Evolutionary conservation across 2,888 invertebrate genomes (phyloP).

Genomic region (Hydroisotoma schaefferi): DNA sequence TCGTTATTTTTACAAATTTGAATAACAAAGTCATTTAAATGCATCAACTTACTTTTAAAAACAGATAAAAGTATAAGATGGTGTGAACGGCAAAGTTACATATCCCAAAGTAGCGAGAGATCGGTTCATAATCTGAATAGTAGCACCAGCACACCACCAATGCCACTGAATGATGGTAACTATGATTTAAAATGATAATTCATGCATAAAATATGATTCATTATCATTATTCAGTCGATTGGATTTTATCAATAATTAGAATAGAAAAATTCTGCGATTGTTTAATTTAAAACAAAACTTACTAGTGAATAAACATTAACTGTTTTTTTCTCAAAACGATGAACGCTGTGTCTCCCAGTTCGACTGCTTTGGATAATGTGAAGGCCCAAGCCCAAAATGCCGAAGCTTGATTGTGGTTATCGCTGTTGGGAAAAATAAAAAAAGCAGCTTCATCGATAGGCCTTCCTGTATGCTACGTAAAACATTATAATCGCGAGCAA

Average conservation of each 20-base stretch:
- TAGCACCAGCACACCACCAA: slow-evolving; percentile 91
- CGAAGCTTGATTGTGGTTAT: slow-evolving; percentile 27
- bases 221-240: background rate
- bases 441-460: too few relatives aligned
- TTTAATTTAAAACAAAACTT: slow-evolving; percentile 7
- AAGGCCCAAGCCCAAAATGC: slow-evolving; percentile 74
- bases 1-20: background rate
- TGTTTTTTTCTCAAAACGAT: slow-evolving; percentile 89
- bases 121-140: slow-evolving; percentile 79
- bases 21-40: background rate
- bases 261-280: too few relatives aligned
- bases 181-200: slow-evolving; percentile 3
- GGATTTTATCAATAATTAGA: too few relatives aligned
- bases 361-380: slow-evolving; percentile 91
- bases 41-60: slow-evolving; percentile 54
- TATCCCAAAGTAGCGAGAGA: slow-evolving; percentile 88
- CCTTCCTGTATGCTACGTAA: too few relatives aligned
- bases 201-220: background rate
- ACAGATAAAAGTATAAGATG: slow-evolving; percentile 89
- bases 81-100: slow-evolving; percentile 92
- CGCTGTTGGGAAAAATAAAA: slow-evolving; percentile 10
- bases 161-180: slow-evolving; percentile 90
- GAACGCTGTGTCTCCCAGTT: slow-evolving; percentile 92
- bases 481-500: too few relatives aligned
- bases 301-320: slow-evolving; percentile 76